Evolutionary conservation across 2,888 invertebrate species (phyloP).

Genomic region (Selenia dentaria): DNA sequence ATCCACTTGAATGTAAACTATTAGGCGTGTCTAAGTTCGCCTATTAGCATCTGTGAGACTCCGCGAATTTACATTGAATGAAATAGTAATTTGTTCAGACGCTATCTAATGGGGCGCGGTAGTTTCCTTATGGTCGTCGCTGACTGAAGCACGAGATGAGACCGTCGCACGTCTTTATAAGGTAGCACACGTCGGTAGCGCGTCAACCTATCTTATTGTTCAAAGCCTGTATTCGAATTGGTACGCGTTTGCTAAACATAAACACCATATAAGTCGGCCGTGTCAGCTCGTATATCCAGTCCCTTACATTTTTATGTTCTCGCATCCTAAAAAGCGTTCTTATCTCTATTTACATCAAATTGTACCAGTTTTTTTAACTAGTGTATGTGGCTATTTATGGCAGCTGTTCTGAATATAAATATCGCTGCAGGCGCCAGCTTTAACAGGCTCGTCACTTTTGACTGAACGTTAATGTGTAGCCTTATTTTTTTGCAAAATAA

Average conservation of each 20-base stretch:
- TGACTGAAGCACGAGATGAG: slow-evolving; percentile 38
- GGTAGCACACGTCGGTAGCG: slow-evolving; percentile 49
- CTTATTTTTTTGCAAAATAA: slow-evolving; percentile 10
- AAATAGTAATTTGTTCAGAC: slow-evolving; percentile 76
- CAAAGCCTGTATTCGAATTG: slow-evolving; percentile 54
- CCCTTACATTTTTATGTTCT: slow-evolving; percentile 17
- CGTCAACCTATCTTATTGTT: slow-evolving; percentile 67
- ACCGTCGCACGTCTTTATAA: slow-evolving; percentile 47
- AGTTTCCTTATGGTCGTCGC: slow-evolving; percentile 56
- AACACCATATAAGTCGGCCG: slow-evolving; percentile 31
- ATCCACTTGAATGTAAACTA: slow-evolving; percentile 66
- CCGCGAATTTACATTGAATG: slow-evolving; percentile 77
- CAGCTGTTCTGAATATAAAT: slow-evolving; percentile 12
- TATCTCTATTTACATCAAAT: slow-evolving; percentile 22
- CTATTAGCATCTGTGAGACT: slow-evolving; percentile 63
- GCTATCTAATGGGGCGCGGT: slow-evolving; percentile 43
- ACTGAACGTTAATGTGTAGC: slow-evolving; percentile 11
- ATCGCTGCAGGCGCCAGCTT: slow-evolving; percentile 13
- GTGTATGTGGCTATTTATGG: slow-evolving; percentile 3
- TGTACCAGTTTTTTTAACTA: slow-evolving; percentile 18
- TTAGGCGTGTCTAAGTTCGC: slow-evolving; percentile 70
- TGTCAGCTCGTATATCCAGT: slow-evolving; percentile 15
- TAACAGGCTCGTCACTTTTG: slow-evolving; percentile 12
- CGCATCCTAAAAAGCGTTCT: slow-evolving; percentile 16
- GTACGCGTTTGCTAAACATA: slow-evolving; percentile 41